These are phyloP conservation scores for Trichopoda pennipes DNA, from an alignment of 2,888 invertebrate genomes.

Conservation along the genomic window DNA sequence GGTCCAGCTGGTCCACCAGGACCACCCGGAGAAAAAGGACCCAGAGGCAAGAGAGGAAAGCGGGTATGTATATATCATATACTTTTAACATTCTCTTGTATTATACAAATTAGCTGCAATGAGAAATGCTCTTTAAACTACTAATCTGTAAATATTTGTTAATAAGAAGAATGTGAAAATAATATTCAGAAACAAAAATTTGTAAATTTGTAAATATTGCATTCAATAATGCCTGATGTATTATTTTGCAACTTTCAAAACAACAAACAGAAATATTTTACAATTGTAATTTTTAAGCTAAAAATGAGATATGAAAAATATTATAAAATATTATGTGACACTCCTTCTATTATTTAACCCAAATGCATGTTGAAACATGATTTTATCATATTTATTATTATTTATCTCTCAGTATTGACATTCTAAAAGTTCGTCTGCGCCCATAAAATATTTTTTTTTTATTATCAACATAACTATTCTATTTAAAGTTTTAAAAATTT, in stretches of 20 bases:
- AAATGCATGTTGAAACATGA: conserved; percentile 60
- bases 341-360: conserved; percentile 57
- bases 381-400: conserved; percentile 15
- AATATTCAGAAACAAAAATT: conserved; percentile 2
- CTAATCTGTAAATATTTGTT: conserved; percentile 58
- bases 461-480: background rate
- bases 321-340: conserved; percentile 40
- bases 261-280: no score
- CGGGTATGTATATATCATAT: conserved; percentile 86
- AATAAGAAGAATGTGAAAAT: background rate
- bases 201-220: conserved; percentile 50
- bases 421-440: conserved; percentile 21
- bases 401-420: conserved; percentile 26
- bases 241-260: conserved; percentile 4
- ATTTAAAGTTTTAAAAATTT: background rate
- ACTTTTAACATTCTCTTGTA: conserved; percentile 39
- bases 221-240: conserved; percentile 41
- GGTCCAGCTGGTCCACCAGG: conserved; percentile 89
- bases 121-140: conserved; percentile 35
- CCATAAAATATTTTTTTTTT: background rate
- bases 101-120: conserved; percentile 19
- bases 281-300: conserved; percentile 10
- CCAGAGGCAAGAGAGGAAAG: conserved; percentile 95
- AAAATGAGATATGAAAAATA: conserved; percentile 19
- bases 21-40: conserved; percentile 92